These are phyloP conservation scores for Caradrina clavipalpis DNA, from an alignment of 2,888 invertebrate species.

Conservation along the genomic window DNA sequence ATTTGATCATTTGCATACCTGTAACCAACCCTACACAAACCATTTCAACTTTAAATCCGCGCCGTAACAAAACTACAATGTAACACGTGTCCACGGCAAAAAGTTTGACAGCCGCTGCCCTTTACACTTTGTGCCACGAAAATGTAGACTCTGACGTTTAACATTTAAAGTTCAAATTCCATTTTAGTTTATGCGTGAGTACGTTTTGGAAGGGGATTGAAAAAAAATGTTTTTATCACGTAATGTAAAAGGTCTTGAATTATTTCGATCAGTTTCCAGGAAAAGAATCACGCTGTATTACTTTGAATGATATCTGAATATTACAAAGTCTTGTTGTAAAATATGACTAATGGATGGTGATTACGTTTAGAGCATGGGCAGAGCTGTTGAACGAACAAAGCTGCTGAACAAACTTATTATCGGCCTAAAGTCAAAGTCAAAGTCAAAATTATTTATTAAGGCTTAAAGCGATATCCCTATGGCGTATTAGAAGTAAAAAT, in stretches of 20 bases:
- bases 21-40: constrained; percentile 15
- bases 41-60: constrained; percentile 28
- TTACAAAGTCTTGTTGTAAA: too few relatives aligned
- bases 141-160: constrained; percentile 8
- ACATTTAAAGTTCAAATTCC: constrained; percentile 4
- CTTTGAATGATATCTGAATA: too few relatives aligned
- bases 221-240: background rate
- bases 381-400: too few relatives aligned
- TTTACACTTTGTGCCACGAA: constrained; percentile 24
- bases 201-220: background rate
- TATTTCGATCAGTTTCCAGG: background rate
- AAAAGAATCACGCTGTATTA: background rate
- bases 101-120: constrained; percentile 46
- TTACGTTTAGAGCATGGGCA: too few relatives aligned
- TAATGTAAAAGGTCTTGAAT: background rate
- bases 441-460: too few relatives aligned
- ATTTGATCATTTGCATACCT: background rate
- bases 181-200: background rate
- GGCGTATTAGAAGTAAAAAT: too few relatives aligned
- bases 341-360: too few relatives aligned
- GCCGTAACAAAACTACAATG: constrained; percentile 30
- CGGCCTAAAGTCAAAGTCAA: too few relatives aligned
- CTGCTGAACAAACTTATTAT: too few relatives aligned
- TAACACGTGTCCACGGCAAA: constrained; percentile 43
- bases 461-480: too few relatives aligned